Base-by-base conservation (phyloP, 1,140 invertebrate genomes). In the Drosophila azteca region DNA sequence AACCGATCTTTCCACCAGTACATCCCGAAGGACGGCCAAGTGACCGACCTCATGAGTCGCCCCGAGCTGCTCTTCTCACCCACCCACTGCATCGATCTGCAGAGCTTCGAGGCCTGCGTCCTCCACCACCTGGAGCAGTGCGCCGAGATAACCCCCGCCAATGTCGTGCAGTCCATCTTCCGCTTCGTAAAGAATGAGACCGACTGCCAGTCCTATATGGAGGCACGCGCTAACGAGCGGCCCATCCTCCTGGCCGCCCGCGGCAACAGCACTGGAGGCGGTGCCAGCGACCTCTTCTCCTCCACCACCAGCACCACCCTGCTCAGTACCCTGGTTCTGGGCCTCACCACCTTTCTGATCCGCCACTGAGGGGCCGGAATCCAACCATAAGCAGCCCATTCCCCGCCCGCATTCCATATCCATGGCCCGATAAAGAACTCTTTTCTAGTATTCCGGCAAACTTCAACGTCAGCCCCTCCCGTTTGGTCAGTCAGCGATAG, bases 141-240 rank as follows among this genome's bases (percentile, higher is more conserved):
- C 75, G 77, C 91, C 0, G 94, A 96, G 69, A 95, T 95, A 3
- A 96, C 96, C 0, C 95, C 96, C 0, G 95, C 95, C 22, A 97
- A 97, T 78, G 94, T 97, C 22, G 93, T 96, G 0, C 95, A 96
- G 53, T 94, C 95, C 2, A 92, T 96, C 39, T 95, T 97, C 77
- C 95, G 94, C 48, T 96, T 94, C 63, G 92, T 96, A 0, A 94
- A 93, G 46, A 94, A 94, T 80, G 93, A 94, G 9, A 95, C 95
- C 9, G 95, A 95, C 0, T 96, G 96, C 87, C 84, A 92, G 59
- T 57, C 77, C 13, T 90, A 69, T 71, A 84, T 91, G 61, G 53
- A 83, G 20, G 70, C 72, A 0, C 77, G 72, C 0, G 66, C 79
- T 48, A 90, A 90, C 5, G 77, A 88, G 51, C 66, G 68, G 4